These are phyloP conservation scores for Callopanchax toddi DNA, from an alignment of 2,113 vertebrate genomes.

Conservation along the genomic window DNA sequence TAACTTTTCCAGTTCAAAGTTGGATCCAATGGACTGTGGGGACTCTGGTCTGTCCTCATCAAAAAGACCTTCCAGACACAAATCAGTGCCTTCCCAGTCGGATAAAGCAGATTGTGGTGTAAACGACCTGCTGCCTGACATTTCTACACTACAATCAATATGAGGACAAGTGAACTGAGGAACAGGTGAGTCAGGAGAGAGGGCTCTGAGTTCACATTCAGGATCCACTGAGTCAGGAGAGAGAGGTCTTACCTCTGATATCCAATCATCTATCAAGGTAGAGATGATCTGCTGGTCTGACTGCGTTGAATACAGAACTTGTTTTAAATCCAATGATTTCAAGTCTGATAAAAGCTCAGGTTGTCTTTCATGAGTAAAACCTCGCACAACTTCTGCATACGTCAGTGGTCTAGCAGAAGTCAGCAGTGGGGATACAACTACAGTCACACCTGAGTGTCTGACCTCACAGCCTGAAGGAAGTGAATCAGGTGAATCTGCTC, in stretches of 20 bases:
- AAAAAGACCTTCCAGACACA: slow-evolving; percentile 25
- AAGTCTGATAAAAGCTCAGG: not conserved
- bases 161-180: slow-evolving; percentile 14
- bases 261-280: not conserved
- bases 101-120: slow-evolving; percentile 36
- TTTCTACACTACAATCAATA: not conserved
- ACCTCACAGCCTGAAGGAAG: not conserved
- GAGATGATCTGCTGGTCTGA: not conserved
- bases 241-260: not conserved
- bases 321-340: not conserved
- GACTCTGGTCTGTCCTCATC: slow-evolving; percentile 18
- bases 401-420: not conserved
- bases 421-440: not conserved
- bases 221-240: slow-evolving; percentile 39
- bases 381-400: slow-evolving; percentile 34
- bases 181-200: slow-evolving; percentile 46
- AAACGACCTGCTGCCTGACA: not conserved
- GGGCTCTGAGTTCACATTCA: slow-evolving; percentile 6
- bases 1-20: slow-evolving; percentile 10
- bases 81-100: slow-evolving; percentile 21
- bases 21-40: slow-evolving; percentile 24
- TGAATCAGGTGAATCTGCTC: slow-evolving; percentile 30
- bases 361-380: not conserved
- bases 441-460: not conserved
- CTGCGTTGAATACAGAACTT: not conserved